Conservation (phyloP, 2,888 invertebrate species). For the Sycophila texana region DNA sequence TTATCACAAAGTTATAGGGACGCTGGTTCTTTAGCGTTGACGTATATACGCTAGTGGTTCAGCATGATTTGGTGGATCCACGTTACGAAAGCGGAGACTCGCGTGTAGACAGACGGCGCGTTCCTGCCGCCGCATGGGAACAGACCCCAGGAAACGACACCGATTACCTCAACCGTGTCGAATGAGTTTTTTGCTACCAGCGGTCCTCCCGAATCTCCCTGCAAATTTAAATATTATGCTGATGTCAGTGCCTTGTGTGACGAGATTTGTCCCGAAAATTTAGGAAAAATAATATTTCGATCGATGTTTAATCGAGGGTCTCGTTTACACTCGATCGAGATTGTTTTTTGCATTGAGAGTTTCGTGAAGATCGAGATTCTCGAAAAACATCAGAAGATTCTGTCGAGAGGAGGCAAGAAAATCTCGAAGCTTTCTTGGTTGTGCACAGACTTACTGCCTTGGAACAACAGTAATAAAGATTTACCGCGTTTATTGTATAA, state of each 20-base stretch:
- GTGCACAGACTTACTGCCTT: no score
- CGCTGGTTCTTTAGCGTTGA: not conserved
- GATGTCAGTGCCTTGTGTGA: no score
- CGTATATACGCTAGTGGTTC: constrained; percentile 23
- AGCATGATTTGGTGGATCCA: constrained; percentile 68
- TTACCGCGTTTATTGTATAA: no score
- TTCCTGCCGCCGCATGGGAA: constrained; percentile 70
- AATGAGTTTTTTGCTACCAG: constrained; percentile 64
- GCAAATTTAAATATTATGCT: constrained; percentile 38
- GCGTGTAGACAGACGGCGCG: constrained; percentile 72
- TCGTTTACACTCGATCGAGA: no score
- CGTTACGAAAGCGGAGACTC: constrained; percentile 69
- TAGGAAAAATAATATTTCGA: no score
- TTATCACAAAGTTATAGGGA: constrained; percentile 32
- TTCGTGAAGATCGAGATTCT: no score
- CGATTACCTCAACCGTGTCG: constrained; percentile 67
- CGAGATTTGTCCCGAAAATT: no score
- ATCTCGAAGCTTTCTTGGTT: no score
- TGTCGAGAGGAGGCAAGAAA: no score
- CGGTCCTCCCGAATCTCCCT: constrained; percentile 75
- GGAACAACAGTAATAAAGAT: no score
- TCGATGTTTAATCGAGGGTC: no score
- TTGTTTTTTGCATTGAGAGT: no score
- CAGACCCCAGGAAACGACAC: constrained; percentile 74
- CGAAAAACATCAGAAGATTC: not conserved